Evolutionary conservation across 2,888 invertebrate genomes (phyloP).

Genomic region (Eubasilissa splendida): DNA sequence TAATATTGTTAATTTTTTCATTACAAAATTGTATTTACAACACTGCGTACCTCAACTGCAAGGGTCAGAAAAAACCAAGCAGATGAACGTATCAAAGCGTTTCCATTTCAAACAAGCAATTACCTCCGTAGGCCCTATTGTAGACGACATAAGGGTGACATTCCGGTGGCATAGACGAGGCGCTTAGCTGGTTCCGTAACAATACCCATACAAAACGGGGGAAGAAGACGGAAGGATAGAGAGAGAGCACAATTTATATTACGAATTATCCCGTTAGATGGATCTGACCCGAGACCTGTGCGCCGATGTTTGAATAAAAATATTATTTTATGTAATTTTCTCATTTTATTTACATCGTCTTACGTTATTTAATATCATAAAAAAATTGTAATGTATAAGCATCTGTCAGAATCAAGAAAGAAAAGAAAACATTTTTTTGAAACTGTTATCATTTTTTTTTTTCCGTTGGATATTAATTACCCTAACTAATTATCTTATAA

Average conservation of each 20-base stretch:
- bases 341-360: too few relatives aligned
- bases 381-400: too few relatives aligned
- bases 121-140: slow-evolving; percentile 49
- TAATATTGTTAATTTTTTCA: background rate
- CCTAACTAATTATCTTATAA: too few relatives aligned
- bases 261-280: slow-evolving; percentile 57
- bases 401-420: too few relatives aligned
- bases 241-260: slow-evolving; percentile 53
- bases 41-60: background rate
- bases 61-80: slow-evolving; percentile 48
- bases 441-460: too few relatives aligned
- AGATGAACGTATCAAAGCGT: slow-evolving; percentile 56
- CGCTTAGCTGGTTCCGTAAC: slow-evolving; percentile 59
- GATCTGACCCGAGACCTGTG: slow-evolving; percentile 45
- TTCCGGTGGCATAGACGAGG: slow-evolving; percentile 39
- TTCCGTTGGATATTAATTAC: too few relatives aligned
- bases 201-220: slow-evolving; percentile 24
- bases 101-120: slow-evolving; percentile 57
- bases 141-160: slow-evolving; percentile 48
- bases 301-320: slow-evolving; percentile 26
- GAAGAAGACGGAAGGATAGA: slow-evolving; percentile 35
- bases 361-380: too few relatives aligned
- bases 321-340: background rate
- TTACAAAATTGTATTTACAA: slow-evolving; percentile 9
- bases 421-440: too few relatives aligned